Conservation (phyloP, 2,888 invertebrate genomes). For the Linyphia triangularis region DNA sequence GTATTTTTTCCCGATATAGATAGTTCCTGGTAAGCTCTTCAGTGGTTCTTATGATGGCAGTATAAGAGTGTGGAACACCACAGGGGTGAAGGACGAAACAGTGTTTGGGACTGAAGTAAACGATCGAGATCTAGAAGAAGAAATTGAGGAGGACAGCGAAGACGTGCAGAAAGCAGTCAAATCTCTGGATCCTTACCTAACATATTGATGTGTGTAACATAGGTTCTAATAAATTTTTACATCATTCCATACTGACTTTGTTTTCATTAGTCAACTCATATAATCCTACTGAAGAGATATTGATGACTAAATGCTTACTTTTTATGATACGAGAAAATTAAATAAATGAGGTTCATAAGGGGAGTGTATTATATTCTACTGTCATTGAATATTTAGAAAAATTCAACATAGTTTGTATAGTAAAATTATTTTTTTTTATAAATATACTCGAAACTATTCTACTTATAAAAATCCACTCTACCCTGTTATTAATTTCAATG, state of each 20-base stretch:
- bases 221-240: constrained; percentile 39
- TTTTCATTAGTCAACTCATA: too few species aligned
- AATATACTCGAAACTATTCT: too few species aligned
- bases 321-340: too few species aligned
- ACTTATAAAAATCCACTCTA: too few species aligned
- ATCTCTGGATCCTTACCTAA: constrained; percentile 76
- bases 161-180: constrained; percentile 76
- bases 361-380: too few species aligned
- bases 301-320: too few species aligned
- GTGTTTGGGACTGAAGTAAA: constrained; percentile 75
- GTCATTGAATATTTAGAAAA: too few species aligned
- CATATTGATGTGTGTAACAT: constrained; percentile 61
- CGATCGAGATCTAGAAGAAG: constrained; percentile 48
- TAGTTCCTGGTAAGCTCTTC: constrained; percentile 80
- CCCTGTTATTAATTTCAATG: too few species aligned
- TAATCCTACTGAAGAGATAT: too few species aligned
- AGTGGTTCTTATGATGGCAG: constrained; percentile 81
- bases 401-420: too few species aligned
- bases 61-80: constrained; percentile 80
- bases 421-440: too few species aligned
- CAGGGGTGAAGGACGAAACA: constrained; percentile 78
- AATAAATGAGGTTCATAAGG: too few species aligned
- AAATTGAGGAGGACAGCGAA: constrained; percentile 74
- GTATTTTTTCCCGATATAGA: constrained; percentile 77
- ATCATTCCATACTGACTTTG: neutral